A percentile compares a stretch with the other conserved stretches of the same genome.
Evolutionary conservation across 1,140 invertebrate species (phyloP).

Genomic region (Augochlora pura): DNA sequence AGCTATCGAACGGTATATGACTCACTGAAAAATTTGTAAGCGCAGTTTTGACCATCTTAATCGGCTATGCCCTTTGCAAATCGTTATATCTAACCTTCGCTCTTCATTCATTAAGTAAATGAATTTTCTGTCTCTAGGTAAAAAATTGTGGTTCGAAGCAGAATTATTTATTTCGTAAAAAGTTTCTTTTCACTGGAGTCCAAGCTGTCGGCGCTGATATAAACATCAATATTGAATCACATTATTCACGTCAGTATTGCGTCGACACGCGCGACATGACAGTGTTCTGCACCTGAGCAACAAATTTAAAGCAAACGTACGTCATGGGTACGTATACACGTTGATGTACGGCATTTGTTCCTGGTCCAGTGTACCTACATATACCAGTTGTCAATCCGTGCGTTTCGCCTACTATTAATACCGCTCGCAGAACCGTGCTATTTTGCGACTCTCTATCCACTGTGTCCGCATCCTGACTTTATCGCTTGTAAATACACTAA

Average conservation of each 20-base stretch:
- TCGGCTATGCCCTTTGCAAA: too few species aligned
- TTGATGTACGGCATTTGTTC: constrained; percentile 27
- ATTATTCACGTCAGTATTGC: constrained; percentile 25
- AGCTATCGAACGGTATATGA: too few species aligned
- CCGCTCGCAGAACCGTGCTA: too few species aligned
- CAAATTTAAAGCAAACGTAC: constrained; percentile 52
- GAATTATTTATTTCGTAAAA: neutral
- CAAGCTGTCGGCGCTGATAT: neutral
- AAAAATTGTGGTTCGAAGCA: too few species aligned
- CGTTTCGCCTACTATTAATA: neutral
- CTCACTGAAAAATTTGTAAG: too few species aligned
- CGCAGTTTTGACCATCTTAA: too few species aligned
- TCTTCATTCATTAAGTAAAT: too few species aligned
- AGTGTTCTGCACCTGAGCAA: constrained; percentile 10
- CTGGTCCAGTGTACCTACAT: constrained; percentile 43
- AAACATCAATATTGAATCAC: constrained; percentile 48
- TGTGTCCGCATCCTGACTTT: neutral
- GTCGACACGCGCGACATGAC: constrained; percentile 6
- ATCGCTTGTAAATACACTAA: neutral
- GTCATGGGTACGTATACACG: constrained; percentile 16
- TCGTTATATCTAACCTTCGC: too few species aligned
- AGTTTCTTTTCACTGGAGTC: neutral
- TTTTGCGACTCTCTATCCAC: neutral
- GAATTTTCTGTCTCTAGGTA: too few species aligned
- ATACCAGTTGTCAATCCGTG: constrained; percentile 65